These are phyloP conservation scores for Polyodon spathula DNA, from an alignment of 2,113 vertebrate genomes.

Conservation along the genomic window DNA sequence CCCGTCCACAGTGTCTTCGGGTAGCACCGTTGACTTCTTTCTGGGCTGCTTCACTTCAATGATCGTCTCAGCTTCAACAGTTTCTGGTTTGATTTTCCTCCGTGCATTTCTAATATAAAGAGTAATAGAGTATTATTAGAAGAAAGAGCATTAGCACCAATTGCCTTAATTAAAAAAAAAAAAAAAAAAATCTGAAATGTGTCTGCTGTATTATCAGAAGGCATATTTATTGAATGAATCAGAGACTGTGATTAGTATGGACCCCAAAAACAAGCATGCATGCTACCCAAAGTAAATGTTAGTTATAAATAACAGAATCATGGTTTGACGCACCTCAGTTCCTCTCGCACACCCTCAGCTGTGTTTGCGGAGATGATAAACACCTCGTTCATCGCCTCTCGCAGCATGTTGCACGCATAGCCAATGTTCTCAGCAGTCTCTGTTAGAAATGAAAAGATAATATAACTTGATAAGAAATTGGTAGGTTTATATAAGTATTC, in stretches of 20 bases:
- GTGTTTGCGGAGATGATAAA: conserved; percentile 66
- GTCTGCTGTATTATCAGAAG: no score
- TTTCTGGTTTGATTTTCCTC: conserved; percentile 63
- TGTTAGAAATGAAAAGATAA: conserved; percentile 32
- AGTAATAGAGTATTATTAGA: background rate
- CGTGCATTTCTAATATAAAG: conserved; percentile 58
- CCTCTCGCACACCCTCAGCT: conserved; percentile 51
- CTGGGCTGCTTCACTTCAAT: conserved; percentile 41
- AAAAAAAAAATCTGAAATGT: no score
- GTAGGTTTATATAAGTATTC: background rate
- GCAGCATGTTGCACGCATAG: conserved; percentile 81
- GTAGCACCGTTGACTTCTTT: conserved; percentile 27
- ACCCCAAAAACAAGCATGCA: no score
- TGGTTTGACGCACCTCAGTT: conserved; percentile 62
- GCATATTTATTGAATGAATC: no score
- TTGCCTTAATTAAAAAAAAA: no score
- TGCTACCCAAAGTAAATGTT: no score
- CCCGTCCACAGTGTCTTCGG: conserved; percentile 69
- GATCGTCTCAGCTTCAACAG: conserved; percentile 40
- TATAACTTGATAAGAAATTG: background rate
- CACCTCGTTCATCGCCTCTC: conserved; percentile 76
- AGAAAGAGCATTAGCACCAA: background rate
- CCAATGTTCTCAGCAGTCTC: conserved; percentile 90
- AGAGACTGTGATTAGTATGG: no score
- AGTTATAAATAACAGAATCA: no score